Base-by-base conservation (phyloP, 2,113 vertebrate genomes). In the Ariopsis seemanni region DNA sequence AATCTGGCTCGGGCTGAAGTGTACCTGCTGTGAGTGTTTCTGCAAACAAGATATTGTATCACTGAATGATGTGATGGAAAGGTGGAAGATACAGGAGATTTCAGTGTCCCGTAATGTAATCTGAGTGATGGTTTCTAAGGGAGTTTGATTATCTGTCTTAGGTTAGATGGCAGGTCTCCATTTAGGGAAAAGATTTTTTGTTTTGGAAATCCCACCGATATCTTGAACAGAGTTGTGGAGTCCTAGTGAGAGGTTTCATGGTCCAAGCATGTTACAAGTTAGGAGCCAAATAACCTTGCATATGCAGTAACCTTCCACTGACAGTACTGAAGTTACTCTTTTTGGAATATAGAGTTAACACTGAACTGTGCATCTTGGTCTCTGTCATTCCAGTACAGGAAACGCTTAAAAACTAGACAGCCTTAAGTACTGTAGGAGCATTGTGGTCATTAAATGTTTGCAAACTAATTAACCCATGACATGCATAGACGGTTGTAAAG, bases 241-340 rank as follows among this genome's bases (percentile, higher is more conserved):
- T 83, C 72, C 27, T 77, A 75, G 22, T 25, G 30, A 83, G 77
- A 71, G 42, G 30, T 53, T 77, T 78, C 85, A 22, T 60, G 42
- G 52, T 85, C 71, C 20, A 71, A 88, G 80, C 62, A 84, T 79
- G 86, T 85, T 87, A 62, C 78, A 87, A 58, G 71, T 85, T 85
- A 71, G 77, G 69, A 89, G 86, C 20, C 71, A 48, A 7, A 67
- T 52, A 69, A 67, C 65, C 74, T 65, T 87, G 82, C 34, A 58
- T 82, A 69, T 50, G 42, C 42, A 4, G 42, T 42, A 67, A 60
- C 48, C 77, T 50, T 82, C 34, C 10, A 22, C 77, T 85, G 77
- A 82, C 58, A 65, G 30, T 22, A 57, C 48, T 74, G 75, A 74
- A 81, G 82, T 50, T n/a, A 42, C 88, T 72, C 7, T 72, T 9